Evolutionary conservation across 2,797 vertebrate species (phyloP).

Genomic region (Melanotaenia pygmaea): DNA sequence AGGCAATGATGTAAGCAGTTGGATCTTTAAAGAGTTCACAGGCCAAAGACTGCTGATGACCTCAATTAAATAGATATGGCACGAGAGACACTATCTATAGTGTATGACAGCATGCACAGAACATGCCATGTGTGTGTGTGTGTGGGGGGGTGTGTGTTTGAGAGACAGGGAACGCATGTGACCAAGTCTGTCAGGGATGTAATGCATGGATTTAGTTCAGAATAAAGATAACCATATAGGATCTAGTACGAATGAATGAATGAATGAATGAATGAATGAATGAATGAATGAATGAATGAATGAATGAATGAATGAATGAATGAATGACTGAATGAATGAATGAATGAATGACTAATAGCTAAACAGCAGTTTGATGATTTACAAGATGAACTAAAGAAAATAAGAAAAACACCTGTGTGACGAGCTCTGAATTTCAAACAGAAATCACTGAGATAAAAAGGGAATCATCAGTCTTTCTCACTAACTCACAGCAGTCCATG

Average conservation of each 20-base stretch:
- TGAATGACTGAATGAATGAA: neutral
- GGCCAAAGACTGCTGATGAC: constrained; percentile 55
- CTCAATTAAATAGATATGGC: constrained; percentile 17
- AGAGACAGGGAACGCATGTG: constrained; percentile 1
- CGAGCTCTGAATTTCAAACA: neutral
- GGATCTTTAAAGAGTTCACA: constrained; percentile 44
- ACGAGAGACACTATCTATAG: constrained; percentile 47
- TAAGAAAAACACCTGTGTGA: constrained; percentile 13
- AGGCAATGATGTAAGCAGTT: constrained; percentile 24
- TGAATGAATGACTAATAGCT: neutral
- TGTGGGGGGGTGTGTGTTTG: neutral
- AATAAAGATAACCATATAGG: constrained; percentile 40
- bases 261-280: neutral
- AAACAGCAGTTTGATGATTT: neutral
- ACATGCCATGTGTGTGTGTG: constrained; percentile 7
- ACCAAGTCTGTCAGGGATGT: constrained; percentile 23
- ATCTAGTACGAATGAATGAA: neutral
- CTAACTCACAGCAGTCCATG: constrained; percentile 6
- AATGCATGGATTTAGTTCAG: constrained; percentile 39
- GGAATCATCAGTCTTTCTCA: constrained; percentile 4
- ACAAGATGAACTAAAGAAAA: constrained; percentile 1
- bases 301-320: neutral
- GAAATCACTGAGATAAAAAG: constrained; percentile 10
- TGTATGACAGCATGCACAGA: constrained; percentile 47
- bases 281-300: too few relatives aligned